Conservation (phyloP, 2,113 vertebrate genomes). For the Channa argus region DNA sequence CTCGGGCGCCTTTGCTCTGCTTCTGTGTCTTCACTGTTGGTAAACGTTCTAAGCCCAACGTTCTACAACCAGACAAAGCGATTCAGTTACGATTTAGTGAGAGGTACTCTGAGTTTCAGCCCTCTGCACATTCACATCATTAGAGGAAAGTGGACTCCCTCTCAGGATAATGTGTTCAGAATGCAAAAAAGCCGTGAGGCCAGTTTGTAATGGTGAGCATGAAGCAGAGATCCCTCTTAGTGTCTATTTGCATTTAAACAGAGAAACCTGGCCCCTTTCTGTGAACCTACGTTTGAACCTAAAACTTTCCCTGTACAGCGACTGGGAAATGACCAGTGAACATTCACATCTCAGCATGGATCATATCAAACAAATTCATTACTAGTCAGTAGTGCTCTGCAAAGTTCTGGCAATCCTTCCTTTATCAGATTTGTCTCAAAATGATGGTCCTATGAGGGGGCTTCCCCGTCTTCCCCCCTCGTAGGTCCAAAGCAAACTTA, state of each 20-base stretch:
- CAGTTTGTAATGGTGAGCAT: constrained; percentile 8
- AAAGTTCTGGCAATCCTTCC: neutral
- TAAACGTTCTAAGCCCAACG: neutral
- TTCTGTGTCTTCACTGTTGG: neutral
- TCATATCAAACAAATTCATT: neutral
- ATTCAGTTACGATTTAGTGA: neutral
- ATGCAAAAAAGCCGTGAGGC: constrained; percentile 3
- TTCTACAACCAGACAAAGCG: neutral
- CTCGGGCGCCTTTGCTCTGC: too few relatives aligned
- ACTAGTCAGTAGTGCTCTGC: neutral
- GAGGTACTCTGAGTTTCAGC: neutral
- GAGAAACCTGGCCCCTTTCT: too few relatives aligned
- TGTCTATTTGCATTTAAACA: too few relatives aligned
- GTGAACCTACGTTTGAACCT: too few relatives aligned
- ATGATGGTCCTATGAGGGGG: neutral
- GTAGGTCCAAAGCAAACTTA: constrained; percentile 35
- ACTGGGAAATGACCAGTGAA: too few relatives aligned
- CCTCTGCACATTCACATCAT: neutral
- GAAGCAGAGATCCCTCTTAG: too few relatives aligned
- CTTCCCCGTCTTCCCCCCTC: too few relatives aligned
- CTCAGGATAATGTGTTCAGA: constrained; percentile 22
- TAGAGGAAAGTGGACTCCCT: neutral
- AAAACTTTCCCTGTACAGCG: too few relatives aligned
- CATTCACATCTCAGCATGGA: neutral
- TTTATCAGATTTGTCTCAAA: neutral